phyloP scores from a whole-genome alignment of 2,888 invertebrate species.

The Bellardia pandia region DNA sequence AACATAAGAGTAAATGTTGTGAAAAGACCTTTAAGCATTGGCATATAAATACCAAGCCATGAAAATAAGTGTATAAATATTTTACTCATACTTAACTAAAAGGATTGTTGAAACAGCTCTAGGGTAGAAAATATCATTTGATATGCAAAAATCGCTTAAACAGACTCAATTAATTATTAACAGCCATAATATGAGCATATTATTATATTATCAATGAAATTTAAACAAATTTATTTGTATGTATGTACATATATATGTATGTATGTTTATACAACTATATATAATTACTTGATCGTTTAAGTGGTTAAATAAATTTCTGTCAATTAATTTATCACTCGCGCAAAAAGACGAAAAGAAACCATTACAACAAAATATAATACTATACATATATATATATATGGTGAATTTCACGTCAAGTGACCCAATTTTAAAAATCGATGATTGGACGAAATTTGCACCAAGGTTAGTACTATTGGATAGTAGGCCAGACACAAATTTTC shows the following conservation, averaged over 20 bases:
- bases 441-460: too few relatives aligned
- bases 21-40: neutral
- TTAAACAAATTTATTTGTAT: too few relatives aligned
- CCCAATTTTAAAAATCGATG: too few relatives aligned
- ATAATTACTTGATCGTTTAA: conserved; percentile 5
- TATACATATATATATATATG: too few relatives aligned
- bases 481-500: too few relatives aligned
- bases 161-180: conserved; percentile 21
- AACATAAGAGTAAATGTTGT: neutral
- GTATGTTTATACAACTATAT: too few relatives aligned
- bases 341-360: conserved; percentile 23
- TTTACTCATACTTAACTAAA: conserved; percentile 23
- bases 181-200: conserved; percentile 15
- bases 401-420: too few relatives aligned
- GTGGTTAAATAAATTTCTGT: conserved; percentile 46
- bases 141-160: conserved; percentile 27
- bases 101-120: neutral
- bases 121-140: conserved; percentile 24
- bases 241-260: too few relatives aligned
- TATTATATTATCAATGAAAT: conserved; percentile 19
- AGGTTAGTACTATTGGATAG: too few relatives aligned
- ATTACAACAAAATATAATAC: neutral
- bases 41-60: neutral
- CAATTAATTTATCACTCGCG: conserved; percentile 38
- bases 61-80: conserved; percentile 23